These are phyloP conservation scores for Pyrocoelia pectoralis DNA, from an alignment of 2,888 invertebrate genomes.

Conservation along the genomic window DNA sequence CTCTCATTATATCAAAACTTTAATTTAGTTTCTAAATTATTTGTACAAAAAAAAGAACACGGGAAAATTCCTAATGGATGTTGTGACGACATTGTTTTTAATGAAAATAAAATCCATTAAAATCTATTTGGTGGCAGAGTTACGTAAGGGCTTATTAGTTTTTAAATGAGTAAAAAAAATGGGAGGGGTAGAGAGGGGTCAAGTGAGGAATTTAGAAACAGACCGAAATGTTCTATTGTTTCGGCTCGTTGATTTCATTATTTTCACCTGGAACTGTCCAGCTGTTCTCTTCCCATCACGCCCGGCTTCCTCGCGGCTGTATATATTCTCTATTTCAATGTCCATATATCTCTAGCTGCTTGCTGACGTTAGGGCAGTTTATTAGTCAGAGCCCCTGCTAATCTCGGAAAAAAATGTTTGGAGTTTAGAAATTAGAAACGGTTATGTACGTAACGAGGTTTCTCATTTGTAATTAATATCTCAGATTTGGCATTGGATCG, in stretches of 20 bases:
- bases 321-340: constrained; percentile 57
- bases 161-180: background rate
- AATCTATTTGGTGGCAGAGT: background rate
- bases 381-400: constrained; percentile 52
- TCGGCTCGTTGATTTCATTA: constrained; percentile 62
- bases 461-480: background rate
- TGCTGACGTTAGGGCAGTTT: constrained; percentile 54
- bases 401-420: constrained; percentile 31
- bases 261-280: constrained; percentile 60
- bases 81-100: background rate
- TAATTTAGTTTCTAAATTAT: constrained; percentile 1
- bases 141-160: constrained; percentile 1
- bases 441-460: background rate
- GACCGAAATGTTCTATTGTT: constrained; percentile 48
- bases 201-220: constrained; percentile 18
- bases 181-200: constrained; percentile 13
- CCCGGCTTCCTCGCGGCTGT: constrained; percentile 48
- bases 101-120: background rate
- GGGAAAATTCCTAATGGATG: background rate
- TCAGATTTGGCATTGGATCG: background rate
- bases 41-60: background rate
- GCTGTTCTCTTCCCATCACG: constrained; percentile 57
- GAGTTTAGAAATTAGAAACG: constrained; percentile 13
- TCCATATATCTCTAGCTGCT: constrained; percentile 57
- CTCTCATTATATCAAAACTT: constrained; percentile 1